Evolutionary conservation across 2,113 vertebrate species (phyloP), one percentile per base, ranked within the genome.

Genomic region (Chaetorhynchus papuensis): DNA sequence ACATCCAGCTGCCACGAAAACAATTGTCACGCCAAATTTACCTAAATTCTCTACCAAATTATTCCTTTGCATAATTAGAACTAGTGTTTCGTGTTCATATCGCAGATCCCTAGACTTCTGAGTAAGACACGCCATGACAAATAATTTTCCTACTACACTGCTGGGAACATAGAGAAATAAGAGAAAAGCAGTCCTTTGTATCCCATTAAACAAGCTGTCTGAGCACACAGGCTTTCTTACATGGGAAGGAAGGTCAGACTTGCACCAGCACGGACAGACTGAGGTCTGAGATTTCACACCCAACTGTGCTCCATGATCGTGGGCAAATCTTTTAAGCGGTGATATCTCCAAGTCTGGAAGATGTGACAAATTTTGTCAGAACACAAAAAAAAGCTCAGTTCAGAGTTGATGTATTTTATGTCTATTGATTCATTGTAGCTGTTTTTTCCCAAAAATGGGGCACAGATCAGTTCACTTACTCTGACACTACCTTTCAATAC

Each of bases 291-390:
- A 7, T 53, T 33, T 30, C 5, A 15, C 56, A 22, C 20, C 15
- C 5, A 5, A 13, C 15, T 2, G 5, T 3, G 15, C n/a, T 19
- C 11, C 26, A 1, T 0, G 2, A 24, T 1, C 4, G 41, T 1
- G 3, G 30, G 61, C 21, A 22, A 35, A 28, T 13, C 30, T 30
- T 21, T 3, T 7, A 7, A 28, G 19, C 5, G 2, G 6, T 2
- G 14, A 1, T 4, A 27, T 7, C 16, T 6, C 26, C 5, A 10
- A 4, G 13, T 10, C 6, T 50, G 37, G 23, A 47, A 54, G 28
- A 18, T 1, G 14, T 64, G 44, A 19, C 24, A 4, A 21, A 22
- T 18, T 9, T 16, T 6, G 57, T 18, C 14, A 41, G 39, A 50
- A 56, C 0, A 2, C 30, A 60, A 49, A 71, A 56, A 53, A 27